A percentile compares a stretch with the other conserved stretches of the same genome.
Conservation (phyloP, 2,797 vertebrate genomes). For the Bovichtus variegatus region DNA sequence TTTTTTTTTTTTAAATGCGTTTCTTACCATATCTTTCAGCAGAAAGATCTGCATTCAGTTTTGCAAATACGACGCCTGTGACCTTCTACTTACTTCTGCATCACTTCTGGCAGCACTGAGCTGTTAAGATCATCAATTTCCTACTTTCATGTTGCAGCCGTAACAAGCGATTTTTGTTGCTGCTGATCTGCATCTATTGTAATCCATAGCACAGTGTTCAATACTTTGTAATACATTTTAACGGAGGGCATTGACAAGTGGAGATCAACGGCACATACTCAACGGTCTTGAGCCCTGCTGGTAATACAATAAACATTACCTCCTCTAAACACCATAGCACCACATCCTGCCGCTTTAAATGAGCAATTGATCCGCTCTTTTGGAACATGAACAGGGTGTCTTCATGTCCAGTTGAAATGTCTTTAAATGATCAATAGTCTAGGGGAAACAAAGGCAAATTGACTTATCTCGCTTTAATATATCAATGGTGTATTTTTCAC, state of each 20-base stretch:
- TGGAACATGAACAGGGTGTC: constrained; percentile 58
- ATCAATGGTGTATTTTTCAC: constrained; percentile 60
- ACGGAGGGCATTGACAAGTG: constrained; percentile 28
- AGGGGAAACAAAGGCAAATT: constrained; percentile 47
- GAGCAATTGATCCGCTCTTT: constrained; percentile 61
- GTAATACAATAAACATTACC: constrained; percentile 39
- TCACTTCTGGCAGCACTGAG: not conserved
- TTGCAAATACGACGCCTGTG: not conserved
- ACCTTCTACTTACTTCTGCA: constrained; percentile 11
- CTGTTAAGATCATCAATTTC: constrained; percentile 13
- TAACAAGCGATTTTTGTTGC: constrained; percentile 20
- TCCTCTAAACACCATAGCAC: constrained; percentile 23
- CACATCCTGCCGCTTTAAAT: constrained; percentile 53
- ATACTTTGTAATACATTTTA: constrained; percentile 32
- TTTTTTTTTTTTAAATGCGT: too few species aligned
- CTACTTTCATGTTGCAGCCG: constrained; percentile 20
- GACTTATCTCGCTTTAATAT: constrained; percentile 55
- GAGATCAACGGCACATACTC: constrained; percentile 17
- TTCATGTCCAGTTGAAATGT: constrained; percentile 54
- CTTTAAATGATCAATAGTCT: constrained; percentile 57
- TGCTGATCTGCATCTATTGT: constrained; percentile 35
- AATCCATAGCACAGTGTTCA: constrained; percentile 22
- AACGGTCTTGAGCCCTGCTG: constrained; percentile 21
- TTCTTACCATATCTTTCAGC: not conserved
- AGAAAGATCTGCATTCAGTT: not conserved